Base-by-base conservation (phyloP, 1,140 invertebrate species). In the Drosophila kohkoa region DNA sequence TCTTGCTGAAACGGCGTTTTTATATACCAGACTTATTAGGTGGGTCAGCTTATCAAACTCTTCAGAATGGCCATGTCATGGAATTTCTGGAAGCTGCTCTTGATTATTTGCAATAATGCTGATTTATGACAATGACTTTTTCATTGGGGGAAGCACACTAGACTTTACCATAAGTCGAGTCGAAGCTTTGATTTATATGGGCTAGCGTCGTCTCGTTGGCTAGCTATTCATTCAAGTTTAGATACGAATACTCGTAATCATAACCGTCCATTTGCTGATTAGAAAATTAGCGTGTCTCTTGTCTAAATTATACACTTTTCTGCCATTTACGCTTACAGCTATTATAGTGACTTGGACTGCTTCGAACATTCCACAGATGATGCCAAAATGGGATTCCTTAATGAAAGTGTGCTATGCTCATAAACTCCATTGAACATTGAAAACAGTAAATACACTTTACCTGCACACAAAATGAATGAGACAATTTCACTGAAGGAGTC, bases 121-220 rank as follows among this genome's bases (percentile, higher is more conserved):
- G 7, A 73, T 73, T 73, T 73, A 73, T 59, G 62, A 57, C 60
- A 73, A 68, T 68, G 32, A 2, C 6, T 46, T 6, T 45, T 5
- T 1, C 4, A 38, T 54, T 1, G 4, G 20, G 71, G 64, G 54
- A 72, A 66, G 16, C 30, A 67, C 71, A 41, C 25, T 3, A n/a
- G 30, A 38, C 35, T 38, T 8, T 38, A 11, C 35, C 35, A 38
- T 3, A 38, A 38, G 35, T n/a, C 11, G 4, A 45, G 5, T 10
- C 16, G 5, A 38, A 16, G 11, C 7, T 5, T 35, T 73, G 35
- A 67, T 58, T 65, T 66, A 72, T 64, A 16, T 5, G 15, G 35
- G 11, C 28, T 52, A 3, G 6, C 2, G 38, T 7, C 57, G 41
- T 13, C 57, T 13, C 10, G 4, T 6, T 60, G 25, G 25, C 45